phyloP scores from a whole-genome alignment of 2,113 vertebrate genomes.

The Camelus bactrianus region DNA sequence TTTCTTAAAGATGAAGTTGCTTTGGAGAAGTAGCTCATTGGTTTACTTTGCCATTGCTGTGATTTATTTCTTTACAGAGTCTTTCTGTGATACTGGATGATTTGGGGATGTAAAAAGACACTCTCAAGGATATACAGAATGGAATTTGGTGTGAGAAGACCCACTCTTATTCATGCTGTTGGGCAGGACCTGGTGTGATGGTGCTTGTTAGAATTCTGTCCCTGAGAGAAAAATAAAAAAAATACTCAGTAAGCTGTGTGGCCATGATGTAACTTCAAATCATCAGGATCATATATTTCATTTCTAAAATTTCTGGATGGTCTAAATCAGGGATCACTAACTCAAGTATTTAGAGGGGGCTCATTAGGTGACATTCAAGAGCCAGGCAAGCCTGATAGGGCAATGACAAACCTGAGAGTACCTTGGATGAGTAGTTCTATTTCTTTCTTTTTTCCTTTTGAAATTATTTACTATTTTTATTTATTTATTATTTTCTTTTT shows the following conservation, averaged over 20 bases:
- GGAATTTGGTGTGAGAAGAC: neutral
- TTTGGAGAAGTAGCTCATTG: conserved; percentile 8
- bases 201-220: neutral
- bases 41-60: neutral
- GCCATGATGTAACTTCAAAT: neutral
- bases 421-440: neutral
- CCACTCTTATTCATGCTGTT: neutral
- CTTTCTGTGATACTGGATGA: neutral
- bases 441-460: neutral
- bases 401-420: neutral
- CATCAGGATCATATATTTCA: neutral
- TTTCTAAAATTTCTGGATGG: neutral
- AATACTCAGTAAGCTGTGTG: neutral
- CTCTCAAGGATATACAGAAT: neutral
- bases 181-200: neutral
- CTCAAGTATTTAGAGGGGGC: neutral
- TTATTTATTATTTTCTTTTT: too few species aligned
- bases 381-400: neutral
- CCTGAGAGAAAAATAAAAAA: neutral
- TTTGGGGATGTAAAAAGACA: neutral
- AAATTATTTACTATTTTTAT: too few species aligned
- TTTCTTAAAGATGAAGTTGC: conserved; percentile 29
- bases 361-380: neutral
- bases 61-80: neutral
- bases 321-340: neutral